phyloP scores from a whole-genome alignment of 2,797 vertebrate genomes.

The Pantherophis alleghaniensis region DNA sequence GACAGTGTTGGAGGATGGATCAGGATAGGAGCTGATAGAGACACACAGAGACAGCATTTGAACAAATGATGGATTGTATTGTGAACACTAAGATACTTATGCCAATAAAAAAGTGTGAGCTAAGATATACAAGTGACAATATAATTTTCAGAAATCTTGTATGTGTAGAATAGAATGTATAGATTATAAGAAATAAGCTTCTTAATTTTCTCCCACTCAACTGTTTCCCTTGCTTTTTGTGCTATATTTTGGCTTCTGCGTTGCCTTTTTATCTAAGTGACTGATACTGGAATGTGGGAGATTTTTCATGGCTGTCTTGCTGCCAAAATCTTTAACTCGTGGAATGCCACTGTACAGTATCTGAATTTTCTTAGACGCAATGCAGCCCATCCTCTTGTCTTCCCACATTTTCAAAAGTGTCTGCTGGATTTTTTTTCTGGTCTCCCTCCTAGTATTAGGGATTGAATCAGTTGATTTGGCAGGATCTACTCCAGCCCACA shows the following conservation, averaged over 20 bases:
- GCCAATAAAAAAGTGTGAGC: background rate
- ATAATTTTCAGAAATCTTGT: background rate
- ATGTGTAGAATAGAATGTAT: background rate
- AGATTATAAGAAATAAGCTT: background rate
- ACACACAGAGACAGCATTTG: background rate
- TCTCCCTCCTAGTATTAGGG: background rate
- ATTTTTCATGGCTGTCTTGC: background rate
- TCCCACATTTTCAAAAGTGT: background rate
- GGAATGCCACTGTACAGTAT: background rate
- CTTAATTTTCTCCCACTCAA: background rate
- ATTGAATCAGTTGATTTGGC: background rate
- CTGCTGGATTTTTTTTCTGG: background rate
- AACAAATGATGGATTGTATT: background rate
- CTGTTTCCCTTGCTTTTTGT: background rate
- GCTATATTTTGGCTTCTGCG: background rate
- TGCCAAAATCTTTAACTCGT: background rate
- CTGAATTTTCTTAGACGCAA: background rate
- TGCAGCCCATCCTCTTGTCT: background rate
- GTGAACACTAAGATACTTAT: background rate
- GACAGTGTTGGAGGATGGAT: background rate
- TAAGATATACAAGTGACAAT: background rate
- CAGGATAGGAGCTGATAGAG: background rate
- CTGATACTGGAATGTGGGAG: background rate
- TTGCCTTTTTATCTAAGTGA: background rate
- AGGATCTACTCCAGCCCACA: background rate